Evolutionary conservation across 2,888 invertebrate species (phyloP).

Genomic region (Caenorhabditis doughertyi): DNA sequence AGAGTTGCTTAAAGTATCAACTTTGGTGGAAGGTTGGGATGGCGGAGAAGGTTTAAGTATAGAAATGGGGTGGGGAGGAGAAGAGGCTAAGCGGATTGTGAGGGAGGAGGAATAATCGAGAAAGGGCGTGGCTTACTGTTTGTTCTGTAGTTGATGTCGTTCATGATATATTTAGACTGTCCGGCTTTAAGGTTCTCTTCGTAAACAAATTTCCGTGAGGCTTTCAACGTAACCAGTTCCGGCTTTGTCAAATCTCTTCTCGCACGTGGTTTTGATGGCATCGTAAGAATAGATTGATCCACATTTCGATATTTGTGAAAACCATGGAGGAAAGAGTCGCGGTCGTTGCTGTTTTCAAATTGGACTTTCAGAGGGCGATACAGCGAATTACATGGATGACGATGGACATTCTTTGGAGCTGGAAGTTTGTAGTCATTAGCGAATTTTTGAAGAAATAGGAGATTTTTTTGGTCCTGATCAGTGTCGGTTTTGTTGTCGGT

Average conservation of each 20-base stretch:
- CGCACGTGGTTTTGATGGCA: not conserved
- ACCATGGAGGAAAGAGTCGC: not conserved
- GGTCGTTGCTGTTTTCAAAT: not conserved
- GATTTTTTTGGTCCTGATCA: not conserved
- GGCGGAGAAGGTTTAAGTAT: too few relatives aligned
- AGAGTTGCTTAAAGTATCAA: not conserved
- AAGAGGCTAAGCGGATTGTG: not conserved
- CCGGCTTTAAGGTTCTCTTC: constrained; percentile 15
- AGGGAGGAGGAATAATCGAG: not conserved
- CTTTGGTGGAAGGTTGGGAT: not conserved
- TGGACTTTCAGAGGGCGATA: not conserved
- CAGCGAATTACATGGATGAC: not conserved
- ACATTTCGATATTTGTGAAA: not conserved
- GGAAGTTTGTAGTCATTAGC: not conserved
- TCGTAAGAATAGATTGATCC: too few relatives aligned
- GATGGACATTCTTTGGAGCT: not conserved
- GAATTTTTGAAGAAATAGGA: not conserved
- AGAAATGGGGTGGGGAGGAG: not conserved
- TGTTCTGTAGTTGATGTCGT: not conserved
- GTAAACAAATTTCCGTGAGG: not conserved
- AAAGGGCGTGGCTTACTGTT: constrained; percentile 11
- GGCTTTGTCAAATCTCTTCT: not conserved
- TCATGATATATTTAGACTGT: not conserved
- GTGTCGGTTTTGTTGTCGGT: not conserved
- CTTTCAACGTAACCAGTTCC: not conserved